Evolutionary conservation across 2,797 vertebrate species (phyloP).

Genomic region (Podarcis siculus): DNA sequence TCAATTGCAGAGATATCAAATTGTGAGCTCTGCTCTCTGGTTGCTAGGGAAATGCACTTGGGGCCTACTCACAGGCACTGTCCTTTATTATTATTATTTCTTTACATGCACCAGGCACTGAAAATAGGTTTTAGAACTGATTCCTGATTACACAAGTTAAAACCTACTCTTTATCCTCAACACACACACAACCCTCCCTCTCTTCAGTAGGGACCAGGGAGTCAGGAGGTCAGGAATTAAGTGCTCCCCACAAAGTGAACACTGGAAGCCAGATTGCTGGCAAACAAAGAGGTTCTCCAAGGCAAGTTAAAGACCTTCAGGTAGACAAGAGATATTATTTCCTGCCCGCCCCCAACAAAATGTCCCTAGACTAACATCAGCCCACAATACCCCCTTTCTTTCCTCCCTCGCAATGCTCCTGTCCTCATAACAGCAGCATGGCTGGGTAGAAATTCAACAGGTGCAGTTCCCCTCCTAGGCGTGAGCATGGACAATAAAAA

Average conservation of each 20-base stretch:
- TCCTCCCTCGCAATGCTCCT: too few relatives aligned
- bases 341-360: too few relatives aligned
- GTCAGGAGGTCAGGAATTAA: neutral
- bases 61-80: neutral
- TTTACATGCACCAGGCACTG: neutral
- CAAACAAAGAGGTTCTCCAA: neutral
- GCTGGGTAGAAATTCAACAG: too few relatives aligned
- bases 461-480: too few relatives aligned
- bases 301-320: too few relatives aligned
- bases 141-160: neutral
- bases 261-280: neutral
- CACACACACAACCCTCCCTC: neutral
- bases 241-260: too few relatives aligned
- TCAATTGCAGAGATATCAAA: neutral
- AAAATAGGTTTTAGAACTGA: neutral
- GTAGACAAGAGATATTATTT: too few relatives aligned
- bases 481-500: too few relatives aligned
- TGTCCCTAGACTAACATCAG: too few relatives aligned
- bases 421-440: too few relatives aligned
- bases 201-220: neutral
- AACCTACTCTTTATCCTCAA: neutral
- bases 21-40: neutral
- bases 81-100: neutral
- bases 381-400: too few relatives aligned
- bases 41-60: neutral